Conservation (phyloP, 2,797 vertebrate species). For the Okamejei kenojei region DNA sequence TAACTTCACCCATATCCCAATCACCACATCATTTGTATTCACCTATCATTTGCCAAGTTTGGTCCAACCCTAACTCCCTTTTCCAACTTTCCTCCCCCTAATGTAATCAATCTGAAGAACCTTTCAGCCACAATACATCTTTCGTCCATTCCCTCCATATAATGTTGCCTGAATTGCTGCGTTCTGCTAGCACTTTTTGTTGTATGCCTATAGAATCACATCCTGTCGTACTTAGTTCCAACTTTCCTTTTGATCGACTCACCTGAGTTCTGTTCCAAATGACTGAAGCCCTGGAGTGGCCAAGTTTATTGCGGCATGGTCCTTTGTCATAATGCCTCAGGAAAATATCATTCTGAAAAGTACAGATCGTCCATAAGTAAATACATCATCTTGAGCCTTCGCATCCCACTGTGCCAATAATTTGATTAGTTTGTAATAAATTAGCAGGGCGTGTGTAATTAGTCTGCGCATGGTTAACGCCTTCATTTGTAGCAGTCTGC, state of each 20-base stretch:
- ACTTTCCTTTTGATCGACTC: constrained; percentile 31
- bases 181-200: no score
- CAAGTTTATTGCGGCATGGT: constrained; percentile 90
- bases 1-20: no score
- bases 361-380: background rate
- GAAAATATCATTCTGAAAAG: constrained; percentile 88
- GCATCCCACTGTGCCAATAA: background rate
- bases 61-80: no score
- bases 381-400: background rate
- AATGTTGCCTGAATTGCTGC: no score
- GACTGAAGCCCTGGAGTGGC: constrained; percentile 88
- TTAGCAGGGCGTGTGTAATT: background rate
- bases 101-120: no score
- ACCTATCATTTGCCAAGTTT: no score
- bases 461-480: background rate
- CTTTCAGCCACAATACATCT: no score
- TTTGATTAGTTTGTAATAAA: background rate
- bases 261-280: constrained; percentile 99
- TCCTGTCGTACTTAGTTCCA: background rate
- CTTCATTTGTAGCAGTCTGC: background rate
- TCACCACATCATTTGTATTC: no score
- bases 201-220: no score
- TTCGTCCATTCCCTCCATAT: no score
- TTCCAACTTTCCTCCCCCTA: no score
- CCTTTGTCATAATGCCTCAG: constrained; percentile 93